Base-by-base conservation (phyloP, 2,797 vertebrate genomes). In the Eulemur coronatus region DNA sequence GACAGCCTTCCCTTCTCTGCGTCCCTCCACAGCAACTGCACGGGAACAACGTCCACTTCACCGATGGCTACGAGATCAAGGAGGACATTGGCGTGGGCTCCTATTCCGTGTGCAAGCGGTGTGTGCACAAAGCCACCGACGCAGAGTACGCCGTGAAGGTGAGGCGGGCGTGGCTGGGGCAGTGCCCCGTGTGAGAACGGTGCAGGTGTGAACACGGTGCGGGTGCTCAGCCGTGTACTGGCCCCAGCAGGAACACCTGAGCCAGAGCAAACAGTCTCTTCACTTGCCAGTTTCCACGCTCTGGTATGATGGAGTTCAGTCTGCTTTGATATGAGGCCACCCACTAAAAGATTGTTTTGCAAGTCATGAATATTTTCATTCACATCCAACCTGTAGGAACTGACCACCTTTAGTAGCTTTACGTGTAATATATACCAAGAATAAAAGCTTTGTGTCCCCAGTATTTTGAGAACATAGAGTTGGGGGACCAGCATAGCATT, bases 71-170 rank as follows among this genome's bases (percentile, higher is more conserved):
- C 0, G 99, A 99, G 97, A 97, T 99, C 96, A 99, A 99, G 97
- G 99, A 99, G 97, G 99, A 99, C 97, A 98, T 99, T 5, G 99
- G 99, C 59, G 98, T 99, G 92, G 99, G 99, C 3, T 99, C 98
- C 28, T 99, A 99, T 73, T 99, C 99, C 0, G 98, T 99, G 94
- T 99, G 99, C 98, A 99, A 98, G 97, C 99, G 99, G 30, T 99
- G 99, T 35, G 98, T 99, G 79, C 99, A 99, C 96, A 99, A 99
- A 98, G 98, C 99, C 35, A 99, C 99, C 3, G 99, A 99, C 30
- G 98, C 99, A 0, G 99, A 99, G 96, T 99, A 99, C 84, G 99
- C 99, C 10, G 99, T 99, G 72, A 99, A 99, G 99, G 99, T 99
- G 98, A 97, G 98, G 93, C 35, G n/a, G 18, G 9, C 1, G 1